Base-by-base conservation (phyloP, 1,140 invertebrate species). In the Oedothorax gibbosus region DNA sequence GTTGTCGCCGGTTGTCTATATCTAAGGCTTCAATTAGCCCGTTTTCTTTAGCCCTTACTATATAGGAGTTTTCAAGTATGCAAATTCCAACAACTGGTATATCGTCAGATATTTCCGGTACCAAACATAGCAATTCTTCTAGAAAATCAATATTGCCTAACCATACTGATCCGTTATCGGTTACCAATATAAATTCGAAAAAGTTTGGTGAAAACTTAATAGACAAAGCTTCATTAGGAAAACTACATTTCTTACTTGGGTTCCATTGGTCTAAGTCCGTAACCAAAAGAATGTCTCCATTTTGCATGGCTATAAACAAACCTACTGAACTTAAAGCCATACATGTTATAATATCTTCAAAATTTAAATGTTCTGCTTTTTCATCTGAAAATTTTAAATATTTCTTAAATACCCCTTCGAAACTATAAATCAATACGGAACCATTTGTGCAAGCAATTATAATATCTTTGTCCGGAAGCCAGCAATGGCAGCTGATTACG, bases 171-270 rank as follows among this genome's bases (percentile, higher is more conserved):
- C 72, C 53, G 9, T 56, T 57, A 56, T 66, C 12, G 10, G 21
- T 20, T 0, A 56, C 6, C n/a, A 75, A 18, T n/a, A 84, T 18
- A 12, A 84, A 18, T 18, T 65, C 14, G 1, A 14, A 4, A 57
- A 18, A 84, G 49, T 66, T 51, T 66, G 81, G 81, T 20, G 71
- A 75, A n/a, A 84, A 66, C 7, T 54, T 49, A 14, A 49, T 66
- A 18, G 0, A 54, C 7, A 68, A 18, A 8, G 49, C 11, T 49
- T 50, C n/a, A 35, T n/a, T 7, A 2, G 7, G n/a, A 5, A 50
- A n/a, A 11, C 71, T 56, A 21, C 66, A 53, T 20, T 54, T 11
- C 14, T 56, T 75, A 0, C 9, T 66, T 51, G 66, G 49, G 2
- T 49, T n/a, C 71, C 69, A 84, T 15, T 66, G 4, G 0, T 75